These are phyloP conservation scores for Lepidochrysops patricia DNA, from an alignment of 2,888 invertebrate genomes.

Conservation along the genomic window DNA sequence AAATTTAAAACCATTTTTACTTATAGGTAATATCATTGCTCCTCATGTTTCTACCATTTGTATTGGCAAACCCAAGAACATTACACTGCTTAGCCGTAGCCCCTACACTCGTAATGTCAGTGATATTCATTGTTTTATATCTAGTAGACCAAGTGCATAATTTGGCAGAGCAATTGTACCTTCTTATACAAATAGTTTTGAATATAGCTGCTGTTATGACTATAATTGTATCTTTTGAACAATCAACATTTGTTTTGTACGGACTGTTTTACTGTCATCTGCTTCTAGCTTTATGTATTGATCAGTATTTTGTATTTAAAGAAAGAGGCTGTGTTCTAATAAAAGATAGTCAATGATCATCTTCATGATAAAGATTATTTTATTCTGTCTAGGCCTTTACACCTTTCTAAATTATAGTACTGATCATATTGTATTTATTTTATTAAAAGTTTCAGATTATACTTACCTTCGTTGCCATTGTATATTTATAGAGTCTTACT, in stretches of 20 bases:
- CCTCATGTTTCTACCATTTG: slow-evolving; percentile 58
- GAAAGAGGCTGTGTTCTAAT: slow-evolving; percentile 44
- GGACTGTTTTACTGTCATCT: slow-evolving; percentile 53
- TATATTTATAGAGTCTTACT: slow-evolving; percentile 41
- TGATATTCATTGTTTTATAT: slow-evolving; percentile 57
- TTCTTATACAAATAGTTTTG: slow-evolving; percentile 39
- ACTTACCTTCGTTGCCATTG: background rate
- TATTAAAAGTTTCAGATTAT: slow-evolving; percentile 13
- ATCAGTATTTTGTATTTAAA: slow-evolving; percentile 45
- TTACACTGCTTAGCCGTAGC: slow-evolving; percentile 56
- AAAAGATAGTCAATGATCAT: slow-evolving; percentile 11
- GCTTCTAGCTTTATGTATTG: slow-evolving; percentile 47
- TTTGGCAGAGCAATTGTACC: slow-evolving; percentile 55
- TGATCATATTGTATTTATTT: background rate
- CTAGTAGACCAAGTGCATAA: slow-evolving; percentile 64
- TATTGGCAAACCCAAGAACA: slow-evolving; percentile 38
- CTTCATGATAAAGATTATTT: background rate
- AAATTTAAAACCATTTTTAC: slow-evolving; percentile 42
- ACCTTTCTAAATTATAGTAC: background rate
- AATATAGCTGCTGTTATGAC: slow-evolving; percentile 35
- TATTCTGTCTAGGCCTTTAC: too few relatives aligned
- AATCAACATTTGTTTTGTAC: slow-evolving; percentile 37
- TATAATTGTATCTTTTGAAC: slow-evolving; percentile 27
- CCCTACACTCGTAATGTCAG: slow-evolving; percentile 52
- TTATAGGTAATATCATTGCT: slow-evolving; percentile 65